These are phyloP conservation scores for Actenoides lindsayi DNA, from an alignment of 2,113 vertebrate genomes.

Conservation along the genomic window DNA sequence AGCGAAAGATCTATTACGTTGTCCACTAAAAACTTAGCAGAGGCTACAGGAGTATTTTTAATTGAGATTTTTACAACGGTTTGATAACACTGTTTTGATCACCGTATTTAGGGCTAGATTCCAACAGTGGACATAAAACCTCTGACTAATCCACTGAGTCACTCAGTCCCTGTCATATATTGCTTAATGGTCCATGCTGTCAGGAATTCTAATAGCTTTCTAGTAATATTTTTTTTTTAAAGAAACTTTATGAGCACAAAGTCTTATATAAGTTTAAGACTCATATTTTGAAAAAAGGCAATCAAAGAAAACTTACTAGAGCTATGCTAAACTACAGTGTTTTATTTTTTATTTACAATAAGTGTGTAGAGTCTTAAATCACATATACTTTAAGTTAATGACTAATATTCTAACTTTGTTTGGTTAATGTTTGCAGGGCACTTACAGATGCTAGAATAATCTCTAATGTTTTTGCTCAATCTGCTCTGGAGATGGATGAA, in stretches of 20 bases:
- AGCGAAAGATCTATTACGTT: conserved; percentile 62
- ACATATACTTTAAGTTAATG: conserved; percentile 82
- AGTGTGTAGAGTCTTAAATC: conserved; percentile 70
- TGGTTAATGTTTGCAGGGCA: conserved; percentile 97
- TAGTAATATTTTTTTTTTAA: conserved; percentile 72
- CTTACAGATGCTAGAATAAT: conserved; percentile 99
- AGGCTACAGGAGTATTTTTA: conserved; percentile 80
- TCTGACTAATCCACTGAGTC: conserved; percentile 82
- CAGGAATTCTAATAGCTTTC: conserved; percentile 79
- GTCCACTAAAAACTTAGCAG: conserved; percentile 71
- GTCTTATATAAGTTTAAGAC: conserved; percentile 66
- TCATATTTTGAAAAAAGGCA: conserved; percentile 28
- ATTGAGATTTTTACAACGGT: conserved; percentile 81
- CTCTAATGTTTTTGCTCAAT: conserved; percentile 99
- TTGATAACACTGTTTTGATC: conserved; percentile 84
- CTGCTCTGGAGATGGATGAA: conserved; percentile 99
- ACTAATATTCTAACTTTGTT: conserved; percentile 94
- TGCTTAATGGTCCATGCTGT: conserved; percentile 80
- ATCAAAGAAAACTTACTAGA: conserved; percentile 39
- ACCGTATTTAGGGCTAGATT: conserved; percentile 79
- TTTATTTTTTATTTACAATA: conserved; percentile 30
- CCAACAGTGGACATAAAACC: conserved; percentile 80
- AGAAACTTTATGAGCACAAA: conserved; percentile 73
- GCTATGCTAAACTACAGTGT: background rate
- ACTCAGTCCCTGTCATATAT: conserved; percentile 79